Base-by-base conservation (phyloP, 2,888 invertebrate genomes). In the Alsophila aescularia region DNA sequence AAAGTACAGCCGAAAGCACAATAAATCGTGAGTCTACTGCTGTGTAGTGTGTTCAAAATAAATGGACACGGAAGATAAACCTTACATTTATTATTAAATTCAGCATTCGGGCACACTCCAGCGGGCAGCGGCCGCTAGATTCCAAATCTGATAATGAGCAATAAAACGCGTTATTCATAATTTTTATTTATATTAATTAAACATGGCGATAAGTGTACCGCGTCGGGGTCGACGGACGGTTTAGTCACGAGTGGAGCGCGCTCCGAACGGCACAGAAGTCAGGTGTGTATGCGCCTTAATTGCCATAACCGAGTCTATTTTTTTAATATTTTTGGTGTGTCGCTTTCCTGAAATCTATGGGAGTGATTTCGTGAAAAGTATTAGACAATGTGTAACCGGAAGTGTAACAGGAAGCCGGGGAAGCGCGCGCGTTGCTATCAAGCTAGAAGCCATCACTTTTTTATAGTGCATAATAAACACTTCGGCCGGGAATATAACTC, bases 181-280 rank as follows among this genome's bases (percentile, higher is more conserved):
- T 75, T 79, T 80, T 83, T 79, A 81, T 84, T 79, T 81, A 83
- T 85, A 85, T 86, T 87, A 87, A 87, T 89, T 87, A 87, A 87
- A 83, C 78, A 77, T 70, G 66, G 62, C 50, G 73, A 67, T 77
- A 85, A 89, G 85, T 88, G 87, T 87, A 88, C 87, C 81, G 80
- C 79, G 85, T 77, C 87, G 75, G 77, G 87, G 81, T 85, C 80
- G 77, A 81, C 75, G 86, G 66, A 78, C 85, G 76, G 71, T 74
- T 78, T 78, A 64, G 75, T 67, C 62, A 62, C 60, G 66, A 42
- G 56, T 67, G 66, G 60, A 60, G 61, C 56, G 62, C 55, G 16
- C 0, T 7, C 10, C 37, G 48, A 10, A 29, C 39, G 54, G 34
- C 49, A 32, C 7, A 7, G 4, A 1, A 8, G 27, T n/a, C 12